Base-by-base conservation (phyloP, 2,113 vertebrate genomes). In the Potamarius usumacintae region DNA sequence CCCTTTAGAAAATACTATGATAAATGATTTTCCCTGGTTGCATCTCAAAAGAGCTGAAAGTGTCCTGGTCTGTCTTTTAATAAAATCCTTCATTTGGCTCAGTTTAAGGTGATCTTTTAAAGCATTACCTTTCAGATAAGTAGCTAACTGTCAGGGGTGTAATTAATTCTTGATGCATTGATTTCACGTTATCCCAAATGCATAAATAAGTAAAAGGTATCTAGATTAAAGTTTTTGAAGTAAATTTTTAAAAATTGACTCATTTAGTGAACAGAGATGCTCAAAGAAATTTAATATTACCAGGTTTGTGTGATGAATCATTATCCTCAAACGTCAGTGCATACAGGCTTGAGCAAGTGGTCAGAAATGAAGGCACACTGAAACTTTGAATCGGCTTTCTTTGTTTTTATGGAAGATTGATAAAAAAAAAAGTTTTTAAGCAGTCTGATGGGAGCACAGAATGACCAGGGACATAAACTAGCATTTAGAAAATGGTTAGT, bases 1-100 rank as follows among this genome's bases (percentile, higher is more conserved):
- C 76, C 25, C 87, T 85, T 77, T 77, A 81, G 84, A 89, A 84
- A 77, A 52, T n/a, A 25, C 30, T 86, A n/a, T n/a, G 65, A 81
- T n/a, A 69, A 63, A 12, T 76, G 84, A 42, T 86, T 88, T 69
- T 63, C 58, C 20, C 5, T 63, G 60, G 77, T 89, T 86, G 27
- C 27, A 63, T 84, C 69, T 77, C 67, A 74, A 67, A 34, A 65
- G 50, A 65, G 83, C 81, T 81, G 42, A 69, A 63, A 17, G 52
- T 80, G 10, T 82, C 80, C 72, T 25, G 48, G 5, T 57, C 12
- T 30, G 6, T 74, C 18, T 85, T 57, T 80, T 53, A 60, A 63
- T 42, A 53, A 10, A 53, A 62, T 85, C 67, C 53, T 52, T 88
- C 76, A 85, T 86, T 60, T 71, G 15, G 3, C 57, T 14, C 27